Conservation (phyloP, 2,113 vertebrate genomes). For the Tupaia tana region DNA sequence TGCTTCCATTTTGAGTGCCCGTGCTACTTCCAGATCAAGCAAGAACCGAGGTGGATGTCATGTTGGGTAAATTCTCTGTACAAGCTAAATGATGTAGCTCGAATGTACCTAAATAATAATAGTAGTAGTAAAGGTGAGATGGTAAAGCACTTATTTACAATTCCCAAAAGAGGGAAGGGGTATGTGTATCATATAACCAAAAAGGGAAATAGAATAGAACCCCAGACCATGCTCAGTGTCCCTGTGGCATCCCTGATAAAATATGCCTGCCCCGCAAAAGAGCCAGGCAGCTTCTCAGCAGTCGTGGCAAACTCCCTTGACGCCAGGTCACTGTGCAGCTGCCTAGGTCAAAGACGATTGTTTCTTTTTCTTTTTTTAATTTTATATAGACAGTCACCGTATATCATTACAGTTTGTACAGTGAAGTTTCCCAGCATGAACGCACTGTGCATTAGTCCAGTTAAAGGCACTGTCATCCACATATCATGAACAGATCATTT, state of each 20-base stretch:
- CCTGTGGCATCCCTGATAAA: background rate
- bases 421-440: too few species aligned
- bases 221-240: background rate
- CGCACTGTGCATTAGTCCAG: too few species aligned
- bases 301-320: background rate
- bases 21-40: background rate
- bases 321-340: background rate
- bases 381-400: too few species aligned
- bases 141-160: background rate
- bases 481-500: too few species aligned
- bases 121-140: background rate
- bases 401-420: too few species aligned
- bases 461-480: too few species aligned
- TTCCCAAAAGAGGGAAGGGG: background rate
- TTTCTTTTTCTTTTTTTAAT: background rate
- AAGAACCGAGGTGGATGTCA: background rate
- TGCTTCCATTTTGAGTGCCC: background rate
- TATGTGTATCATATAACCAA: background rate
- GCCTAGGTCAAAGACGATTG: background rate
- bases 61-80: too few species aligned
- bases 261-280: background rate
- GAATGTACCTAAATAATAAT: too few species aligned
- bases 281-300: background rate
- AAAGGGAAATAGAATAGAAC: background rate
- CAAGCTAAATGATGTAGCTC: too few species aligned